Evolutionary conservation across 2,888 invertebrate genomes (phyloP), one percentile per base, ranked within the genome.

Genomic region (Macrophya alboannulata): DNA sequence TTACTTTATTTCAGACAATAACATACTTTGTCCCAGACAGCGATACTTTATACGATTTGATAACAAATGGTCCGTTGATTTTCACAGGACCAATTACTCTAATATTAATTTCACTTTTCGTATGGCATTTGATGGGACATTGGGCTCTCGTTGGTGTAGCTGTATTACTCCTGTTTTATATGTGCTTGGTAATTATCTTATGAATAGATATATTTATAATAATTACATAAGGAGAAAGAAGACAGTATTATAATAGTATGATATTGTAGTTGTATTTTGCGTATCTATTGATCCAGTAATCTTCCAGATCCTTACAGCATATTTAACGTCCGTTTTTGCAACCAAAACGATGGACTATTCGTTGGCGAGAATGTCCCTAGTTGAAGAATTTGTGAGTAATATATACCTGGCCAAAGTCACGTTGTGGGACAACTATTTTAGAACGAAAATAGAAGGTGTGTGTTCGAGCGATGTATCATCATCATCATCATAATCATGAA

Each of bases 61-160:
- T 94, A 15, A 91, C 94, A 25, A 92, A 94, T 84, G 94, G 94
- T 0, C 95, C 95, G 9, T 90, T 95, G 84, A 92, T 95, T 45
- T 91, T 95, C 84, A 94, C 94, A 12, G 95, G 95, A 2, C 95
- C 95, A 0, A 86, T 95, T 40, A 93, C 94, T 31, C 90, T 95
- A 21, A 65, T 94, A n/a, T 91, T 94, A 62, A 94, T 94, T 17
- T 90, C 94, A 10, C 88, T 93, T 55, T 95, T 95, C 89, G 93
- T 94, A 84, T 91, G 94, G 86, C 92, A 91, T 87, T 91, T 94
- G 31, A 91, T 95, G 84, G 95, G 95, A 6, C 93, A 94, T 6
- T 94, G 94, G 93, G 94, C 95, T 1, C 89, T 95, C 2, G 88
- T 94, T 48, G 95, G 95, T 21, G 93, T 95, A 88, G 88, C 92